A percentile compares a stretch with the other conserved stretches of the same genome.
Conservation (phyloP, 2,797 vertebrate species). For the Todus mexicanus region DNA sequence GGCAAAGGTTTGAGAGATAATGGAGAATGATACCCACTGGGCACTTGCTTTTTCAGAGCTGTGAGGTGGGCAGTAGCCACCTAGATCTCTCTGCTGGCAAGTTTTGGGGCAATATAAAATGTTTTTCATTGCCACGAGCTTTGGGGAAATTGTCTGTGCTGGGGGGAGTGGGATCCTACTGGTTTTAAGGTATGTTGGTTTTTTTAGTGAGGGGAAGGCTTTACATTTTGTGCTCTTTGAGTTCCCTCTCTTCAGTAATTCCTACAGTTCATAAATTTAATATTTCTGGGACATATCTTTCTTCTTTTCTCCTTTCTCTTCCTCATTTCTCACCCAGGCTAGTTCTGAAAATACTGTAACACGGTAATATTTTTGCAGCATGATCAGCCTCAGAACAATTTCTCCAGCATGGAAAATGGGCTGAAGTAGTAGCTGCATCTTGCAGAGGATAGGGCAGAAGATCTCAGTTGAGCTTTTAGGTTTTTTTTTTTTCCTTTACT, state of each 20-base stretch:
- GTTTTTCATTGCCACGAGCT: conserved; percentile 69
- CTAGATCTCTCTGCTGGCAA: conserved; percentile 69
- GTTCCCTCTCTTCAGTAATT: conserved; percentile 69
- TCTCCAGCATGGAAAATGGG: not conserved
- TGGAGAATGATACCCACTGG: conserved; percentile 71
- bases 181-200: not conserved
- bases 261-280: conserved; percentile 48
- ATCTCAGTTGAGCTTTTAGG: not conserved
- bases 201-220: not conserved
- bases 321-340: not conserved
- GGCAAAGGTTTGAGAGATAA: conserved; percentile 81
- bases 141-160: conserved; percentile 61
- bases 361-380: not conserved
- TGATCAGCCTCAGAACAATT: not conserved
- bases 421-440: conserved; percentile 18
- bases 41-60: conserved; percentile 51
- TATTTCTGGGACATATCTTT: conserved; percentile 57
- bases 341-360: not conserved
- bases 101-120: conserved; percentile 69
- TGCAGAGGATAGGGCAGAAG: not conserved
- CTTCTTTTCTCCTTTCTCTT: not conserved
- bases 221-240: conserved; percentile 48
- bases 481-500: conserved; percentile 35
- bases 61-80: conserved; percentile 46
- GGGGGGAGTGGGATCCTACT: not conserved